Evolutionary conservation across 2,888 invertebrate genomes (phyloP), one percentile per base, ranked within the genome.

Genomic region (Xestia ashworthii): DNA sequence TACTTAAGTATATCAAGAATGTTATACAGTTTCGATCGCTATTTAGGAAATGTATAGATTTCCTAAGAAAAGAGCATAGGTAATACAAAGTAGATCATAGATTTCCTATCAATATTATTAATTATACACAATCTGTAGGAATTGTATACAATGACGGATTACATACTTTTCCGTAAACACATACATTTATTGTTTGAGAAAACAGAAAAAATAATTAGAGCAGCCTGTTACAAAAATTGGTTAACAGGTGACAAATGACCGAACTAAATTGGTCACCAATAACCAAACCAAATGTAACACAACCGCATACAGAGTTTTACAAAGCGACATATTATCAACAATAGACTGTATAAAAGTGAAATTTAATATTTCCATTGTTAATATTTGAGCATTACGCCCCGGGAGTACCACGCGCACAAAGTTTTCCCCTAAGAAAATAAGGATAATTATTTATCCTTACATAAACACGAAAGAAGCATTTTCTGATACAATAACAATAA

Each of bases 351-450:
- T 65, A 81, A 78, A 85, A 88, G 80, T 88, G 87, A 91, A 92
- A 92, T 91, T 91, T 92, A 92, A 92, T 93, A 93, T 91, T 91
- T 90, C 90, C 89, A 90, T 90, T 91, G 91, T 92, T 92, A 91
- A 92, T 92, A 91, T 91, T 92, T 89, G 84, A 90, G 86, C 81
- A 90, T 87, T 88, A 87, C 90, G 92, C 93, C 93, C 84, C 89
- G 85, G 92, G 93, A 90, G 89, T 84, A 90, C 89, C 89, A 91
- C 89, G 90, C 92, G 88, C 81, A 76, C 81, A 88, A 92, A 93
- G 84, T 91, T 93, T 91, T 89, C 93, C 92, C 93, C 93, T 89
- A 93, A 92, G 92, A 93, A 93, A 92, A 92, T 92, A 91, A 86
- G 88, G 90, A 91, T 92, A 93, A 92, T 92, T 92, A 92, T 92